phyloP scores from a whole-genome alignment of 2,113 vertebrate species.

The Solenodon paradoxus region DNA sequence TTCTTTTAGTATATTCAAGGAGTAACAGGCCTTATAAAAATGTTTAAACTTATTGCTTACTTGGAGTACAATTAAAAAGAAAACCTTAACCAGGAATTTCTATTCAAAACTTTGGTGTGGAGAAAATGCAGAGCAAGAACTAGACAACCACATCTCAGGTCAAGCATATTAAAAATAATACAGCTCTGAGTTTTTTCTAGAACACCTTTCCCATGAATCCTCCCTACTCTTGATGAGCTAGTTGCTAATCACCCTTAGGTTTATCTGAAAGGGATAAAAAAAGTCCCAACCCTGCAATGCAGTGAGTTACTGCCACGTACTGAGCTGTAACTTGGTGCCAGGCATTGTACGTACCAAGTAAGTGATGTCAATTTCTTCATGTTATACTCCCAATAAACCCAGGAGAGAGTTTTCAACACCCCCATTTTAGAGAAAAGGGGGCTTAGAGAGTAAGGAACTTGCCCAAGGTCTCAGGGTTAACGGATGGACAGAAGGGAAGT shows the following conservation, averaged over 20 bases:
- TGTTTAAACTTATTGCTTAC: not conserved
- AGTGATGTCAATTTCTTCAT: not conserved
- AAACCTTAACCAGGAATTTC: not conserved
- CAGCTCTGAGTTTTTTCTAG: not conserved
- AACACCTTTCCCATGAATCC: not conserved
- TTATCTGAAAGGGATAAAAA: conserved; percentile 7
- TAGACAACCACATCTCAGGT: not conserved
- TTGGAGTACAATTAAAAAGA: conserved; percentile 5
- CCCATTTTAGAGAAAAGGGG: not conserved
- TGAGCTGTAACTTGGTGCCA: not conserved
- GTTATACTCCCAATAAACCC: not conserved
- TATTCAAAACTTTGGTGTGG: conserved; percentile 26
- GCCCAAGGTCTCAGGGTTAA: not conserved
- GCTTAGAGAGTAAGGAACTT: not conserved
- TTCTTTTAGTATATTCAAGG: not conserved
- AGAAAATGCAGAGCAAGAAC: not conserved
- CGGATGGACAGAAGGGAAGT: not conserved
- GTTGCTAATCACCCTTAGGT: not conserved
- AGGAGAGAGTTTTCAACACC: not conserved
- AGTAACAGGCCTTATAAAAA: not conserved
- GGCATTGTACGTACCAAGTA: not conserved
- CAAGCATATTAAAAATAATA: not conserved
- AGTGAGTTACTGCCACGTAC: not conserved
- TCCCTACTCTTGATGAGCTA: not conserved
- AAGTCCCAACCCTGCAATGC: not conserved